phyloP scores from a whole-genome alignment of 2,113 vertebrate species.

The Hydrolagus affinis region DNA sequence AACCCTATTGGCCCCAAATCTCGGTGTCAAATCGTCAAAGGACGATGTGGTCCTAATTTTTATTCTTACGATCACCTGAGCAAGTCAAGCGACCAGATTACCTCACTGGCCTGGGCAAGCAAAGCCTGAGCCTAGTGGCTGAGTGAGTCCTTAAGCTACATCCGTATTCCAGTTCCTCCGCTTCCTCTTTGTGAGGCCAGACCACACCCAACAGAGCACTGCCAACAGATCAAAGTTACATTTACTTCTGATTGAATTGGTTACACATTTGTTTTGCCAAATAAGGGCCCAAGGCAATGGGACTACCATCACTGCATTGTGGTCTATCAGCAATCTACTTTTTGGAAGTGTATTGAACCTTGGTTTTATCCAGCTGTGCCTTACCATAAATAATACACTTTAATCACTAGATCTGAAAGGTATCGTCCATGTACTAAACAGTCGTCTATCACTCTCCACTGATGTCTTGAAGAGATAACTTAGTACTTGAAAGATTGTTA shows the following conservation, averaged over 20 bases:
- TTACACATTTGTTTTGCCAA: neutral
- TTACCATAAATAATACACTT: slow-evolving; percentile 21
- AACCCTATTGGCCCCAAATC: no score
- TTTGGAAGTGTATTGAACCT: no score
- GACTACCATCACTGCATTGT: slow-evolving; percentile 6
- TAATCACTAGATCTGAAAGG: slow-evolving; percentile 20
- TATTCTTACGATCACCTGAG: no score
- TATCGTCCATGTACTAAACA: slow-evolving; percentile 15
- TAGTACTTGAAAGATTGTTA: neutral
- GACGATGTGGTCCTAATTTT: no score
- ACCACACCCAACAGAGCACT: no score
- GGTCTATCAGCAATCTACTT: slow-evolving; percentile 13
- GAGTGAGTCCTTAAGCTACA: no score
- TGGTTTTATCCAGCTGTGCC: slow-evolving; percentile 13
- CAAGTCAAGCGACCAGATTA: no score
- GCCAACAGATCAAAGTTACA: neutral
- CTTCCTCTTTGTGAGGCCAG: no score
- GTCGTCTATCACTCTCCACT: neutral
- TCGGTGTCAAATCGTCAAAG: no score
- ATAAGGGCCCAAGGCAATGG: neutral
- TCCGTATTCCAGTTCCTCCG: no score
- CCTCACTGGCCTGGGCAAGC: no score
- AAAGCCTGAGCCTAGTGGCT: no score
- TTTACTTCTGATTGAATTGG: neutral
- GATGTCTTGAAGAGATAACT: slow-evolving; percentile 29